Conservation (phyloP, 2,797 vertebrate species). For the Myotis planiceps region DNA sequence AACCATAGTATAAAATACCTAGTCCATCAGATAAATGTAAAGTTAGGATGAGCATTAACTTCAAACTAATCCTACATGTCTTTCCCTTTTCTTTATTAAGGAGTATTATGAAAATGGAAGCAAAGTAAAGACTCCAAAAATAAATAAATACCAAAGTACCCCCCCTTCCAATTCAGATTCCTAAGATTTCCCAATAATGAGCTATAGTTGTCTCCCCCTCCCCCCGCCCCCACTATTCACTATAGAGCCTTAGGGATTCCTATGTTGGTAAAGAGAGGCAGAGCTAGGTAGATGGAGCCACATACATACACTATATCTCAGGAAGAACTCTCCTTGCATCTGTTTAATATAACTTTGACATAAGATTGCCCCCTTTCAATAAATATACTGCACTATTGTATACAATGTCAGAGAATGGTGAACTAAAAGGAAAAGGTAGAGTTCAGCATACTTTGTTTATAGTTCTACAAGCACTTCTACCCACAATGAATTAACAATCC, state of each 20-base stretch:
- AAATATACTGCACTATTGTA: neutral
- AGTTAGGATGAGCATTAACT: neutral
- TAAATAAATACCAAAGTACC: neutral
- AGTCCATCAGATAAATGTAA: neutral
- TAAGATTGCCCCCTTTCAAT: neutral
- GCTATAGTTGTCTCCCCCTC: neutral
- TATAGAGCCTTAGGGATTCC: neutral
- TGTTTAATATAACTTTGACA: neutral
- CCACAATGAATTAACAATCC: neutral
- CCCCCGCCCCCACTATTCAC: neutral
- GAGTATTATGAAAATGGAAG: neutral
- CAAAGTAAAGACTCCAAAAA: neutral
- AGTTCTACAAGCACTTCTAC: neutral
- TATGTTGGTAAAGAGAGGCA: neutral
- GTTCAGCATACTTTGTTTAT: neutral
- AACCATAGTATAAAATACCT: neutral
- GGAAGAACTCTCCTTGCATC: neutral
- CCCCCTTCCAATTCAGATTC: neutral
- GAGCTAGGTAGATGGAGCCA: neutral
- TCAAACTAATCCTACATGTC: neutral
- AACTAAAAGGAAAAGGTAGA: neutral
- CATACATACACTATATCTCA: neutral
- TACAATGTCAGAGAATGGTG: neutral
- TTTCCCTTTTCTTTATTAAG: neutral
- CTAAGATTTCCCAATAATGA: neutral